Evolutionary conservation across 2,113 vertebrate species (phyloP), one percentile per base, ranked within the genome.

Genomic region (Gopherus evgoodei): DNA sequence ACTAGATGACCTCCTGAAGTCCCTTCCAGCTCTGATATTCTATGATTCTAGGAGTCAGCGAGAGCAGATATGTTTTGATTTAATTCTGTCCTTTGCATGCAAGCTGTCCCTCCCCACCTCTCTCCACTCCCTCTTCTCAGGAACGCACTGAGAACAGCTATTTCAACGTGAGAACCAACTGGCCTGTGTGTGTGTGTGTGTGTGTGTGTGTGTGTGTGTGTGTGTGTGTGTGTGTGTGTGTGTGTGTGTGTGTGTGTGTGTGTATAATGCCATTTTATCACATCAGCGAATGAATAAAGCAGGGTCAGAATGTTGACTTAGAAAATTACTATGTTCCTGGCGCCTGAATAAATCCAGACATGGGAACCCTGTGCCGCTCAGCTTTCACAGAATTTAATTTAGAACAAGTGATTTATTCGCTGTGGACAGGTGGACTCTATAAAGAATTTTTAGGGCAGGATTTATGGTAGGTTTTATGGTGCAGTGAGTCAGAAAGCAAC

Each of bases 361-460:
- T 35, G 17, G 17, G 57, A 89, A 90, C 89, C 93, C 88, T 96
- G 52, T 93, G 94, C 93, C 96, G 96, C 97, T 97, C 97, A 97
- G 91, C 95, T 98, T 90, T 97, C 97, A 88, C 93, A 90, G 95
- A 96, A 98, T 98, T 98, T 98, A 98, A 98, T 98, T 98, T 98
- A 98, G 94, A 98, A 89, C 93, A 97, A 97, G 93, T 97, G 98
- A 98, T 98, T 98, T 98, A 98, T 98, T 97, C 94, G 88, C 90
- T 96, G 91, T 85, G 93, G 97, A 97, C 97, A 97, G 97, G 98
- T 98, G 96, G 97, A 97, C 97, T 98, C 97, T 88, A 98, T 98
- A 98, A 98, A 98, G 96, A 93, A 96, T 91, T 96, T 97, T 97
- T 96, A 96, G 84, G 88, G 91, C 76, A 94, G 80, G 82, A 97